Evolutionary conservation across 1,140 invertebrate genomes (phyloP).

Genomic region (Brachionus koreanus): DNA sequence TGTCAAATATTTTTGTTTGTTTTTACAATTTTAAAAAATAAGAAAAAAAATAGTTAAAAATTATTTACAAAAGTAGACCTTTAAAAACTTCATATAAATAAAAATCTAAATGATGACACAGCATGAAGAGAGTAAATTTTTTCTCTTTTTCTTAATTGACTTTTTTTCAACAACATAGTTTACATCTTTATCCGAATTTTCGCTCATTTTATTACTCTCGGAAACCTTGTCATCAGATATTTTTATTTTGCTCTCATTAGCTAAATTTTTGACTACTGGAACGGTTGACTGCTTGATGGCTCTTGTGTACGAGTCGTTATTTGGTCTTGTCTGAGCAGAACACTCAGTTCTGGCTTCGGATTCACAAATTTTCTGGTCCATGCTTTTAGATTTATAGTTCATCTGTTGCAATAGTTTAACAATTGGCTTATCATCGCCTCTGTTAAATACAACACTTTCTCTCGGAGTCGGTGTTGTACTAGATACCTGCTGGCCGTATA

Average conservation of each 20-base stretch:
- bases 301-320: not conserved
- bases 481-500: not conserved
- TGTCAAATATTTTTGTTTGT: not conserved
- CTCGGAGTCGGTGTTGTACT: slow-evolving; percentile 29
- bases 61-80: not conserved
- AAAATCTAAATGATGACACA: not conserved
- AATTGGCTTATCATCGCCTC: slow-evolving; percentile 14
- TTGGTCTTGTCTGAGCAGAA: not conserved
- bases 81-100: not conserved
- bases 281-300: not conserved
- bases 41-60: not conserved
- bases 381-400: not conserved
- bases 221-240: not conserved
- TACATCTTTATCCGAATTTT: not conserved
- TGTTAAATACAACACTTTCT: slow-evolving; percentile 18
- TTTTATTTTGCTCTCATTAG: not conserved
- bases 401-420: slow-evolving; percentile 23
- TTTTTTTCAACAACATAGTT: slow-evolving; percentile 9
- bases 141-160: not conserved
- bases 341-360: not conserved
- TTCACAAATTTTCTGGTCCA: not conserved
- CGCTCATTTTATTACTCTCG: not conserved
- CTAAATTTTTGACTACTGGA: not conserved
- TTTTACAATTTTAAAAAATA: not conserved
- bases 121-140: not conserved